Conservation (phyloP, 2,888 invertebrate genomes). For the Laspeyria flexula region DNA sequence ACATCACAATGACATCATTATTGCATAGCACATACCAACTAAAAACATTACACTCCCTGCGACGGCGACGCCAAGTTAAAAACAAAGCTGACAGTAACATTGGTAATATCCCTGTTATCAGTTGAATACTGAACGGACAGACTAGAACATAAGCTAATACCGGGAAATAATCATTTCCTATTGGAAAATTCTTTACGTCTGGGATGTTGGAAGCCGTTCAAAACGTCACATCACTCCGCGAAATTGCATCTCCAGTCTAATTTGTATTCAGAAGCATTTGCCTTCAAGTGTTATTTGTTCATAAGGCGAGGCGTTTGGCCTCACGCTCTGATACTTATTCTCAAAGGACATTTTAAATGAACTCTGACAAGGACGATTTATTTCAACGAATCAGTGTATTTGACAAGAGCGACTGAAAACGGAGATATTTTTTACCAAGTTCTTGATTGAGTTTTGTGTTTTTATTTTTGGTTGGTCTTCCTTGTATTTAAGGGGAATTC, state of each 20-base stretch:
- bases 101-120: conserved; percentile 32
- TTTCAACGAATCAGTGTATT: conserved; percentile 26
- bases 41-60: too few relatives aligned
- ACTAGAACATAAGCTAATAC: conserved; percentile 49
- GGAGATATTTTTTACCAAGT: not conserved
- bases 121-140: conserved; percentile 48
- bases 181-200: conserved; percentile 70
- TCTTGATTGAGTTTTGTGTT: not conserved
- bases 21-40: too few relatives aligned
- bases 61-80: too few relatives aligned
- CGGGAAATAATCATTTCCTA: conserved; percentile 65
- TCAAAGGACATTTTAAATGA: conserved; percentile 29
- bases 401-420: conserved; percentile 10
- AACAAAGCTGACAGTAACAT: conserved; percentile 14
- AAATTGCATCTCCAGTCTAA: conserved; percentile 72
- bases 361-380: conserved; percentile 18
- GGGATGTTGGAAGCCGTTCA: conserved; percentile 60
- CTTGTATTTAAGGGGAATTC: not conserved
- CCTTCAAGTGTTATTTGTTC: conserved; percentile 71
- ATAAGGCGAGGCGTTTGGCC: conserved; percentile 41
- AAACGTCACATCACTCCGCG: conserved; percentile 72
- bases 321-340: conserved; percentile 21
- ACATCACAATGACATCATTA: too few relatives aligned
- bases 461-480: not conserved
- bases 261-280: conserved; percentile 73